A percentile compares a stretch with the other conserved stretches of the same genome.
phyloP scores from a whole-genome alignment of 2,113 vertebrate genomes.

The Natator depressus region DNA sequence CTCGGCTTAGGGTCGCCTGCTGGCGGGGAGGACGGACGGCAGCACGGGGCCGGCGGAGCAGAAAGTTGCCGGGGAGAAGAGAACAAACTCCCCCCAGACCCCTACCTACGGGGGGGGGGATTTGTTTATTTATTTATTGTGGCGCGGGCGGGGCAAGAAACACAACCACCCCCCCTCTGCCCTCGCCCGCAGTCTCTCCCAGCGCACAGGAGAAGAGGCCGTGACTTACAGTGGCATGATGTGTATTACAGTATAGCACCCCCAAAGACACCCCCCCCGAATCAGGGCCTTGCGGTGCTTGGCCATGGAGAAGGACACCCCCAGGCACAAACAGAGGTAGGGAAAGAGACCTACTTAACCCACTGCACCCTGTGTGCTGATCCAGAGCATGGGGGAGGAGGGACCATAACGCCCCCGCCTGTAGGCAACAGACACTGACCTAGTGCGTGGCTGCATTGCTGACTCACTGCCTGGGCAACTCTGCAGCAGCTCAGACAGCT shows the following conservation, averaged over 20 bases:
- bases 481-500: not conserved
- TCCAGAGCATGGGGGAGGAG: too few relatives aligned
- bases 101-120: too few relatives aligned
- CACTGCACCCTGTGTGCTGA: not conserved
- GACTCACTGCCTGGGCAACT: not conserved
- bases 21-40: slow-evolving; percentile 77
- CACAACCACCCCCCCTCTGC: not conserved
- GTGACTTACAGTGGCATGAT: too few relatives aligned
- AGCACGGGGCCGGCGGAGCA: not conserved
- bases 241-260: not conserved
- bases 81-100: not conserved
- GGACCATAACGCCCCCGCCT: too few relatives aligned
- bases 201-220: too few relatives aligned
- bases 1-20: slow-evolving; percentile 74
- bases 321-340: not conserved
- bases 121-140: too few relatives aligned
- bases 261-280: too few relatives aligned
- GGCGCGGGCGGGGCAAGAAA: too few relatives aligned
- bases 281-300: too few relatives aligned
- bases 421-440: not conserved
- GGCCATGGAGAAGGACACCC: not conserved
- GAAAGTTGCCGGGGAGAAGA: not conserved
- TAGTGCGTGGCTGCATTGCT: not conserved
- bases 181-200: too few relatives aligned
- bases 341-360: not conserved